Base-by-base conservation (phyloP, 2,113 vertebrate species). In the Phoxinus phoxinus region DNA sequence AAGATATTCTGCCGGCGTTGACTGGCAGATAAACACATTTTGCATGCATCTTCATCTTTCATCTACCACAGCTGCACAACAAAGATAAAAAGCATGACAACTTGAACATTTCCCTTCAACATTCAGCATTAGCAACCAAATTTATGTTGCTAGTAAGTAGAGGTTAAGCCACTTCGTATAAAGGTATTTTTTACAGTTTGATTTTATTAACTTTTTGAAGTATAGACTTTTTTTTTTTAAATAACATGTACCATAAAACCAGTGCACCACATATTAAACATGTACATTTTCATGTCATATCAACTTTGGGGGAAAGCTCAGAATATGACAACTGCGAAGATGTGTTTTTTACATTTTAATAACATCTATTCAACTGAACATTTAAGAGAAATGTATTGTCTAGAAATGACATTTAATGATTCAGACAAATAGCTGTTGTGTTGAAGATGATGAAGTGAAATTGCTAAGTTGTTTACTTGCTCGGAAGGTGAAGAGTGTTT, bases 391-490 rank as follows among this genome's bases (percentile, higher is more conserved):
- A 27, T 59, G 21, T 59, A 9, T 12, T 48, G n/a, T 59, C 25
- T 41, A 41, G 11, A 35, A 79, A 59, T 61, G 32, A 9, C 32
- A 63, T 80, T 80, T 80, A n/a, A 35, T 63, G 37, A 41, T 80
- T 63, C 56, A 80, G 21, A 80, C 56, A 79, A 25, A 79, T 78
- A n/a, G 35, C 71, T 72, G 35, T 41, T 73, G 41, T 25, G 13
- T 48, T 44, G n/a, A 74, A 15, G 72, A 74, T 25, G 53, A 35
- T 25, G 23, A 23, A 41, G 13, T 15, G 35, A 25, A 79, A 61
- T 79, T 61, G 56, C 56, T 79, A 61, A 79, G 35, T 25, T 79
- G 77, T 79, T 61, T 79, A 44, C 77, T 61, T 37, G 35, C 51
- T 19, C 35, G 19, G 35, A 13, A 80, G 23, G 35, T 63, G 77